These are phyloP conservation scores for Dicrostonyx torquatus DNA, from an alignment of 2,797 vertebrate genomes.

Conservation along the genomic window DNA sequence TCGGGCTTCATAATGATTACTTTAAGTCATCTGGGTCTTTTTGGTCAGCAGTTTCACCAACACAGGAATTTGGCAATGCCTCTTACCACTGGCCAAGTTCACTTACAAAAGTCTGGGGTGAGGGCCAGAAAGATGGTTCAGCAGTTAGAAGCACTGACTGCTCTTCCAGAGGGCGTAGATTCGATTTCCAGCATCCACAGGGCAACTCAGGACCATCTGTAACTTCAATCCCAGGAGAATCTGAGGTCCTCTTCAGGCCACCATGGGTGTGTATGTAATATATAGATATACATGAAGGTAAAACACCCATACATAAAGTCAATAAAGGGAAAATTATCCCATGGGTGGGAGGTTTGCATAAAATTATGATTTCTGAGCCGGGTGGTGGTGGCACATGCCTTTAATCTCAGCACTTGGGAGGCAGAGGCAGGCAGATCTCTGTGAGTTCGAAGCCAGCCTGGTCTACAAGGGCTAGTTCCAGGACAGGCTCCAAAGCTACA, in stretches of 20 bases:
- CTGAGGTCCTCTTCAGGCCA: neutral
- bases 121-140: neutral
- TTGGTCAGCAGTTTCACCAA: neutral
- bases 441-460: too few relatives aligned
- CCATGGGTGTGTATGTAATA: neutral
- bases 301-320: neutral
- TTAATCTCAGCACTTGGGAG: too few relatives aligned
- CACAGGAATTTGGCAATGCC: neutral
- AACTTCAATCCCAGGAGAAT: neutral
- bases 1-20: neutral
- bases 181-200: neutral
- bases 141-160: neutral
- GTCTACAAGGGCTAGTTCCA: too few relatives aligned
- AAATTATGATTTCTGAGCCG: neutral
- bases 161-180: neutral
- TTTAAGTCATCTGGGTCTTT: neutral
- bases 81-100: neutral
- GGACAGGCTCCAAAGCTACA: too few relatives aligned
- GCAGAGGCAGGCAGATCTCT: too few relatives aligned
- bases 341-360: conserved; percentile 5
- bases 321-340: neutral
- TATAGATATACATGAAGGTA: neutral
- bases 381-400: too few relatives aligned
- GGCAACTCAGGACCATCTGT: neutral
- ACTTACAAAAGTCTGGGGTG: neutral